phyloP scores from a whole-genome alignment of 1,140 invertebrate genomes.

The Heterodera schachtii region DNA sequence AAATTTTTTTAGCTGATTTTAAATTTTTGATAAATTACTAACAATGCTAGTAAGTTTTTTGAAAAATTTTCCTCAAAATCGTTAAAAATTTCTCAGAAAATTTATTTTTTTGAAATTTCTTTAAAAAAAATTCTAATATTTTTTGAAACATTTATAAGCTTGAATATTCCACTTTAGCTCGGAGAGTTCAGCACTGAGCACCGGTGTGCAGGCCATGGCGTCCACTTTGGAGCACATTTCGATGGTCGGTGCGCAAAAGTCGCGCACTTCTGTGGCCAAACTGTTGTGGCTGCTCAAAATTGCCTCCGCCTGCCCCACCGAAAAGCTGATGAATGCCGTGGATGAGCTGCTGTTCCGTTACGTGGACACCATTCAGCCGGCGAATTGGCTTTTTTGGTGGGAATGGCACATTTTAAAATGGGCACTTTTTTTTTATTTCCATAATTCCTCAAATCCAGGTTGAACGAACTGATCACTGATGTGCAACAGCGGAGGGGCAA shows the following conservation, averaged over 20 bases:
- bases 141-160: too few relatives aligned
- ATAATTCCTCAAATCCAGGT: conserved; percentile 30
- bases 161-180: conserved; percentile 26
- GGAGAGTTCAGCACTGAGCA: conserved; percentile 29
- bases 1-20: too few relatives aligned
- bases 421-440: background rate
- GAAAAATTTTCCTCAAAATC: too few relatives aligned
- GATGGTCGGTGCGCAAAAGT: conserved; percentile 32
- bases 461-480: conserved; percentile 47
- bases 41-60: background rate
- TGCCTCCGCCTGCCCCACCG: conserved; percentile 22
- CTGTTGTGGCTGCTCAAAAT: conserved; percentile 45
- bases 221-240: conserved; percentile 36
- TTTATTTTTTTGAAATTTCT: too few relatives aligned
- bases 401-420: background rate
- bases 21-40: conserved; percentile 4
- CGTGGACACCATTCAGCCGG: conserved; percentile 26
- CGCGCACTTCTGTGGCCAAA: conserved; percentile 31
- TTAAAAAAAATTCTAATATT: too few relatives aligned
- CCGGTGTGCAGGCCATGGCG: conserved; percentile 31
- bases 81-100: too few relatives aligned
- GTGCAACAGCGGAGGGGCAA: conserved; percentile 31
- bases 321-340: conserved; percentile 30
- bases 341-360: conserved; percentile 38
- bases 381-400: conserved; percentile 51